Evolutionary conservation across 1,140 invertebrate species (phyloP).

Genomic region (Heliothis virescens): DNA sequence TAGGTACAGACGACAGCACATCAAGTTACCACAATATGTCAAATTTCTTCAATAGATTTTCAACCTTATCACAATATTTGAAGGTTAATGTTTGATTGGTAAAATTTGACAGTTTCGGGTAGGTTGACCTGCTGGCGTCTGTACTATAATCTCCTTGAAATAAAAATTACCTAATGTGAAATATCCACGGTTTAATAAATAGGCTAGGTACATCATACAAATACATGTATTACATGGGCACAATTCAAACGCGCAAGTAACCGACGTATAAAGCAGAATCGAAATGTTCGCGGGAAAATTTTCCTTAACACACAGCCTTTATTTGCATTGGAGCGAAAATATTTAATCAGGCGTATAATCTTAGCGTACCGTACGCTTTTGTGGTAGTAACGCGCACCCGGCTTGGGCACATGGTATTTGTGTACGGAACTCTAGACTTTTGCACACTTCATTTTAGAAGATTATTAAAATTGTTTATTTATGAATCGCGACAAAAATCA

Average conservation of each 20-base stretch:
- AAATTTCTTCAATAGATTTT: too few relatives aligned
- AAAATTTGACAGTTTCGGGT: too few relatives aligned
- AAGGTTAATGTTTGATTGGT: too few relatives aligned
- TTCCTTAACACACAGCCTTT: constrained; percentile 62
- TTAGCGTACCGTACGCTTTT: constrained; percentile 72
- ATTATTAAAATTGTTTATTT: background rate
- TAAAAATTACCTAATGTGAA: too few relatives aligned
- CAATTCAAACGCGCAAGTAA: constrained; percentile 38
- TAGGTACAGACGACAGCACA: too few relatives aligned
- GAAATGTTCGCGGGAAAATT: constrained; percentile 70
- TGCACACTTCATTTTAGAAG: background rate
- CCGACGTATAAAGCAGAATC: constrained; percentile 58
- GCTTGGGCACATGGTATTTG: constrained; percentile 48
- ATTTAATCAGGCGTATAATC: constrained; percentile 81
- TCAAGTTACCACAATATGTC: too few relatives aligned
- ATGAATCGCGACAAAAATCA: background rate
- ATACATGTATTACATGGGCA: background rate
- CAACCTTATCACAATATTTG: too few relatives aligned
- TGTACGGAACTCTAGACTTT: background rate
- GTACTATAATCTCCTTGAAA: too few relatives aligned
- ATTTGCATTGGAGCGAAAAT: constrained; percentile 78
- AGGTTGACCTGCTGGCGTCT: too few relatives aligned
- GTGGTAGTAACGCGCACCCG: constrained; percentile 66
- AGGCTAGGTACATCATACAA: too few relatives aligned
- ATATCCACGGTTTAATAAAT: too few relatives aligned